Evolutionary conservation across 2,888 invertebrate genomes (phyloP).

Genomic region (Amblyteles armatorius): DNA sequence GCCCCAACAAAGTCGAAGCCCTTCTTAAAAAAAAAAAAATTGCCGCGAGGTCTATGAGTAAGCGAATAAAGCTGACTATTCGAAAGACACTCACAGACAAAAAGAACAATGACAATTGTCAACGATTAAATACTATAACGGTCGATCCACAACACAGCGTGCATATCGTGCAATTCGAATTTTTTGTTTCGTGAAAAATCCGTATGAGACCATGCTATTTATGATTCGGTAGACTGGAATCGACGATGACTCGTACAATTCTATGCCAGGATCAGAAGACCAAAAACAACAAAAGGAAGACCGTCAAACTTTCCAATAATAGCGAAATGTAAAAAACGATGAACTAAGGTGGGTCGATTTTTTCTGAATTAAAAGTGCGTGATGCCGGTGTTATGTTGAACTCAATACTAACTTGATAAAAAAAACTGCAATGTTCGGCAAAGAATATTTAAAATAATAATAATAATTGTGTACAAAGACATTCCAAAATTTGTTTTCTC

Average conservation of each 20-base stretch:
- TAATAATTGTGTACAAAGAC: conserved; percentile 32
- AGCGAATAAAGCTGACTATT: conserved; percentile 32
- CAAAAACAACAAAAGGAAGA: conserved; percentile 35
- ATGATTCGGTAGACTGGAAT: conserved; percentile 68
- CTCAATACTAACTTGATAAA: conserved; percentile 26
- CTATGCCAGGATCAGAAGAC: conserved; percentile 63
- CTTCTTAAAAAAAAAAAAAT: background rate
- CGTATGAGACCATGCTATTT: conserved; percentile 82
- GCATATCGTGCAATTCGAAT: conserved; percentile 75
- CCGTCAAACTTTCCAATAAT: conserved; percentile 39
- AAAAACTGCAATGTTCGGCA: conserved; percentile 39
- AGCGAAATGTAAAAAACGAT: conserved; percentile 32
- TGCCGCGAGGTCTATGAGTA: conserved; percentile 23
- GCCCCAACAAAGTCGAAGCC: too few species aligned
- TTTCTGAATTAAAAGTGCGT: conserved; percentile 32
- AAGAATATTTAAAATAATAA: conserved; percentile 17
- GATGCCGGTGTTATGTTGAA: conserved; percentile 42
- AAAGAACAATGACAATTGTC: conserved; percentile 11
- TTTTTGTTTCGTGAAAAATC: conserved; percentile 76
- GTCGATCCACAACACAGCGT: conserved; percentile 69
- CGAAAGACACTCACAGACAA: conserved; percentile 34
- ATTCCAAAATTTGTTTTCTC: conserved; percentile 37
- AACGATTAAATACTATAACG: conserved; percentile 18
- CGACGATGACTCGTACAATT: conserved; percentile 54
- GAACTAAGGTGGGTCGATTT: conserved; percentile 38